These are phyloP conservation scores for Polymixis lichenea DNA, from an alignment of 2,888 invertebrate genomes.

Conservation along the genomic window DNA sequence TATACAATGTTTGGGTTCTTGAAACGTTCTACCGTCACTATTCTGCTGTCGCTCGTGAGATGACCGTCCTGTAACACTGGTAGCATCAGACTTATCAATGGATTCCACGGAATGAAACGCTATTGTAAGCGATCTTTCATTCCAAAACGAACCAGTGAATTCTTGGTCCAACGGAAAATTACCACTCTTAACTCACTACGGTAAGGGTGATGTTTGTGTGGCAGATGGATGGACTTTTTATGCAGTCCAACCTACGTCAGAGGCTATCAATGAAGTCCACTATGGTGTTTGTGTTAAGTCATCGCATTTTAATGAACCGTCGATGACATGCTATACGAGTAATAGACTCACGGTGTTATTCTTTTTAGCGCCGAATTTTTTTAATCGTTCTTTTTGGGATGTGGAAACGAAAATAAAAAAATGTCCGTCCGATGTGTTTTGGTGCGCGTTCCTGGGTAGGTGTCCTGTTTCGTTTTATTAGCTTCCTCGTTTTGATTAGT, in stretches of 20 bases:
- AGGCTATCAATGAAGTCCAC: constrained; percentile 90
- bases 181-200: constrained; percentile 69
- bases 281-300: constrained; percentile 89
- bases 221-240: constrained; percentile 78
- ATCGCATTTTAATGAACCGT: constrained; percentile 90
- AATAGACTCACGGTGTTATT: constrained; percentile 89
- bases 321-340: constrained; percentile 90
- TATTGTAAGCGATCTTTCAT: constrained; percentile 87
- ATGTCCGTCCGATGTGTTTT: constrained; percentile 79
- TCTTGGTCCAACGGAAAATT: constrained; percentile 66
- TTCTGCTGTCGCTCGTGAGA: constrained; percentile 85
- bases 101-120: constrained; percentile 89
- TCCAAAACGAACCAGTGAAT: constrained; percentile 82
- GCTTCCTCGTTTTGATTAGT: constrained; percentile 77
- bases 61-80: constrained; percentile 88
- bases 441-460: constrained; percentile 76
- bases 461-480: constrained; percentile 79
- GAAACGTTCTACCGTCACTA: constrained; percentile 66
- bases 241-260: constrained; percentile 85
- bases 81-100: constrained; percentile 90
- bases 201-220: constrained; percentile 74
- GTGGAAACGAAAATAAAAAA: constrained; percentile 79
- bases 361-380: constrained; percentile 89
- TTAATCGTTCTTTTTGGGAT: constrained; percentile 81
- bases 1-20: constrained; percentile 23